Evolutionary conservation across 2,113 vertebrate species (phyloP).

Genomic region (Carassius auratus): DNA sequence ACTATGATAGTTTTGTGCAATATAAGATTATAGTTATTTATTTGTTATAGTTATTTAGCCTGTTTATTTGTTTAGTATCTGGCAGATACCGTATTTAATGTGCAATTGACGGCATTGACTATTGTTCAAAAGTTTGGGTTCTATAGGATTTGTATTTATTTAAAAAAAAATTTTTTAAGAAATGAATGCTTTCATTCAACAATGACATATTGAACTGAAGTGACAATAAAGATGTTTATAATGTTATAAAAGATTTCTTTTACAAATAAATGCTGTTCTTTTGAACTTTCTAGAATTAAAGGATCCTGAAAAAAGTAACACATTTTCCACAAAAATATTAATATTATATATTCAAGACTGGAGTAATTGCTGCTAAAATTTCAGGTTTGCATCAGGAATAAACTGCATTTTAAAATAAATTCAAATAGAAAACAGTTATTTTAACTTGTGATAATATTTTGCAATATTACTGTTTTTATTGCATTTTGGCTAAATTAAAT

Average conservation of each 20-base stretch:
- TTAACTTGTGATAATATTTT: background rate
- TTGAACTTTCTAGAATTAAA: background rate
- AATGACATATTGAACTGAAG: too few relatives aligned
- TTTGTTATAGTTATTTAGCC: background rate
- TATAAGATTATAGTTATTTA: background rate
- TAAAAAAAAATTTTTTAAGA: too few relatives aligned
- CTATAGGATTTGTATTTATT: background rate
- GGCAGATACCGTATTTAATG: background rate
- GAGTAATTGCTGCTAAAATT: background rate
- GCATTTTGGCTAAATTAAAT: too few relatives aligned
- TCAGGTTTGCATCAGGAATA: background rate
- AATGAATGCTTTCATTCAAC: too few relatives aligned
- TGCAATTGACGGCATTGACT: background rate
- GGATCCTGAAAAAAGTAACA: too few relatives aligned
- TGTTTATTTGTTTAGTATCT: background rate
- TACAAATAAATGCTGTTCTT: background rate
- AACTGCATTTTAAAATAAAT: background rate
- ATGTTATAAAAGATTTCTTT: too few relatives aligned
- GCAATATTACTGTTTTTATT: background rate
- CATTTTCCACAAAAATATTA: background rate
- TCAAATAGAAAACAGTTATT: background rate
- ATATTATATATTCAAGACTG: background rate
- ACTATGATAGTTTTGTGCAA: background rate
- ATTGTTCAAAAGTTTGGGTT: background rate
- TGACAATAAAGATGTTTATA: too few relatives aligned